Base-by-base conservation (phyloP, 2,797 vertebrate species). In the Chrysocyon brachyurus region DNA sequence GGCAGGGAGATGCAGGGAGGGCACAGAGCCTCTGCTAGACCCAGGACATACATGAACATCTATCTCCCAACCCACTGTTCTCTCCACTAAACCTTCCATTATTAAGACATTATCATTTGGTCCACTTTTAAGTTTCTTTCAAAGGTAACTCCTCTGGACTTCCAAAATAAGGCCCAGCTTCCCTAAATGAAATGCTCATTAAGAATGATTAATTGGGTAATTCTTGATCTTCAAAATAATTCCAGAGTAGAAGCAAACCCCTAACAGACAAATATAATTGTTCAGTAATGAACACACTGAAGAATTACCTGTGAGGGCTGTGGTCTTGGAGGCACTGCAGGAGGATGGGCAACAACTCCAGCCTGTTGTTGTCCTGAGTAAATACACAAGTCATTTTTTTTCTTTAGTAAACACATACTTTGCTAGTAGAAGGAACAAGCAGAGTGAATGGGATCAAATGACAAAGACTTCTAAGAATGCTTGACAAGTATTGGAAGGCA, bases 321-420 rank as follows among this genome's bases (percentile, higher is more conserved):
- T 79, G 99, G 99, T 98, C 99, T 99, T 79, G 99, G 99, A 98
- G 99, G 99, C 98, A 99, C 99, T 86, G 99, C 99, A 77, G 99
- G 99, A 28, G 99, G 99, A 96, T 99, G 99, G 95, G 99, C 99
- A 98, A 99, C 99, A 57, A 98, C 98, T 93, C 99, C 99, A 93
- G 99, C 84, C 87, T 99, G 99, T 72, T 99, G 99, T 64, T 99
- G 99, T 96, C 99, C 99, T 97, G 99, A 21, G 93, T 90, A 91
- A 97, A 95, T 84, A 97, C 0, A 14, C 0, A 0, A 31, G 84
- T 94, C 49, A 59, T 86, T 22, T 40, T 78, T 72, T 86, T 22
- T 40, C 78, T 72, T 96, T 84, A 96, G 82, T 70, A 96, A 97
- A 54, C 52, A 87, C 9, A 36, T 16, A 64, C 40, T 92, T 68